Conservation (phyloP, 2,888 invertebrate genomes). For the Blastobasis adustella region DNA sequence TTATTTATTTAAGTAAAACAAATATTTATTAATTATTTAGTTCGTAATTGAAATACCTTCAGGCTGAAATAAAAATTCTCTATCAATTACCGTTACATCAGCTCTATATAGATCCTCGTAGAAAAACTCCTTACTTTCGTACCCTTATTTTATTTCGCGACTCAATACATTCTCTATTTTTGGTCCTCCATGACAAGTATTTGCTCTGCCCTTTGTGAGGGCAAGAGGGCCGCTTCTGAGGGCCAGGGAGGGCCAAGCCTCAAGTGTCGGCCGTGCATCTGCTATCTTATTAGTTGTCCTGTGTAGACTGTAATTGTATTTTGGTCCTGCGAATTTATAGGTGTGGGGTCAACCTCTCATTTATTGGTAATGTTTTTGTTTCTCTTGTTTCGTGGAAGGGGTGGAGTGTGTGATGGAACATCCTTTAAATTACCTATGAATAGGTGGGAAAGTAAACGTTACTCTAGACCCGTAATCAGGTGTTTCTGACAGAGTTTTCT, state of each 20-base stretch:
- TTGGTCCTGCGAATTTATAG: slow-evolving; percentile 24
- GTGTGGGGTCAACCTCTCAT: background rate
- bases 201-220: slow-evolving; percentile 66
- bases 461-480: background rate
- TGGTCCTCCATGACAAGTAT: slow-evolving; percentile 54
- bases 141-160: slow-evolving; percentile 70
- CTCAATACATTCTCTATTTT: slow-evolving; percentile 71
- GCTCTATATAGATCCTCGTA: slow-evolving; percentile 1
- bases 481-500: background rate
- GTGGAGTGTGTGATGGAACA: background rate
- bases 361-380: background rate
- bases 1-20: no score
- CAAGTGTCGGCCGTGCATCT: slow-evolving; percentile 62
- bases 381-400: background rate
- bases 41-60: background rate
- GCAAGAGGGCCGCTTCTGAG: slow-evolving; percentile 60
- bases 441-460: background rate
- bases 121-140: slow-evolving; percentile 42
- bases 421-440: background rate
- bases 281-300: slow-evolving; percentile 69
- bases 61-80: slow-evolving; percentile 31
- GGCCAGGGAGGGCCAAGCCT: slow-evolving; percentile 39
- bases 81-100: slow-evolving; percentile 12
- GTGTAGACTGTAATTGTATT: slow-evolving; percentile 58
- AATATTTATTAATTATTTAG: background rate